phyloP scores from a whole-genome alignment of 2,888 invertebrate species.

The Patella pellucida region DNA sequence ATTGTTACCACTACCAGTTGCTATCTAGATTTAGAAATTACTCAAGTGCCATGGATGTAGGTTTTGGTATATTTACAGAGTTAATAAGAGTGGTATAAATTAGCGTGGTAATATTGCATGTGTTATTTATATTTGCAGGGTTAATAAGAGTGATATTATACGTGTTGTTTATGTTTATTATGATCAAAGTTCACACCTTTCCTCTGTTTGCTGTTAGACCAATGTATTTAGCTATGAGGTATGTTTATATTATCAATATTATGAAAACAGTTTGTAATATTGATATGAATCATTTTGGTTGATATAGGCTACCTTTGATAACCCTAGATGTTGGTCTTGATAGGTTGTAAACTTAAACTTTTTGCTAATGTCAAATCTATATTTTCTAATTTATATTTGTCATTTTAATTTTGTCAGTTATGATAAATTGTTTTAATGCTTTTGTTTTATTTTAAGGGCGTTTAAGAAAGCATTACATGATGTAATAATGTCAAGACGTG shows the following conservation, averaged over 20 bases:
- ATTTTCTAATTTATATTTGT: no score
- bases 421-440: no score
- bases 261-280: no score
- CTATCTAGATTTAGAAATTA: no score
- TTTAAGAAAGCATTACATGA: slow-evolving; percentile 93
- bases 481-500: slow-evolving; percentile 94
- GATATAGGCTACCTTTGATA: no score
- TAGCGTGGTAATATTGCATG: slow-evolving; percentile 86
- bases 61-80: no score
- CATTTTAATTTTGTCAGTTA: no score
- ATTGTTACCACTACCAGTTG: not conserved
- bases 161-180: slow-evolving; percentile 91
- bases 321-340: no score
- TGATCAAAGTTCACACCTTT: slow-evolving; percentile 96
- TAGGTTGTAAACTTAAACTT: no score
- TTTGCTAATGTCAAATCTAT: not conserved
- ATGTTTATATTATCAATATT: slow-evolving; percentile 50
- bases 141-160: slow-evolving; percentile 84
- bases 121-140: slow-evolving; percentile 76
- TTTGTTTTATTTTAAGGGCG: slow-evolving; percentile 75
- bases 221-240: slow-evolving; percentile 98
- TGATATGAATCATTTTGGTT: no score
- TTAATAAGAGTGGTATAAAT: no score
- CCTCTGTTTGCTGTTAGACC: slow-evolving; percentile 98
- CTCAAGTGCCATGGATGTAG: no score